Evolutionary conservation across 2,797 vertebrate genomes (phyloP).

Genomic region (Hippocampus kuda): DNA sequence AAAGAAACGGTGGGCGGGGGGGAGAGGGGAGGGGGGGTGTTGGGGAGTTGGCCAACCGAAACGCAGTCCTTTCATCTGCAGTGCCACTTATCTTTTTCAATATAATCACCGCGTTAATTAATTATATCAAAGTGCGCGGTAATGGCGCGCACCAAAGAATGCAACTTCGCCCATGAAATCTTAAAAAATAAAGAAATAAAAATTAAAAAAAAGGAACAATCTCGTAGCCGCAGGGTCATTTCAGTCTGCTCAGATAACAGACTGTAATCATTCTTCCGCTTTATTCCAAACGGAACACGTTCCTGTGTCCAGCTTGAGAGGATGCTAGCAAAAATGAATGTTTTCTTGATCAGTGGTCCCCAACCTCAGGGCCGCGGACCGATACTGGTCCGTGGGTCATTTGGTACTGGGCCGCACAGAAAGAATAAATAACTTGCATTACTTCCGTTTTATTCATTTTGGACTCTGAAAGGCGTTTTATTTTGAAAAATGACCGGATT

Average conservation of each 20-base stretch:
- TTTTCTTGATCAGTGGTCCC: not conserved
- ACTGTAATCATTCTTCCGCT: not conserved
- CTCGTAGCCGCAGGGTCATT: constrained; percentile 36
- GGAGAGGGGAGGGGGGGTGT: no score
- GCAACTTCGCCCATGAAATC: constrained; percentile 30
- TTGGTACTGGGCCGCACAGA: no score
- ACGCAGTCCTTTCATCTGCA: constrained; percentile 43
- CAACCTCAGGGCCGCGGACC: no score
- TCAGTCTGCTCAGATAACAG: constrained; percentile 13
- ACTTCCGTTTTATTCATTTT: no score
- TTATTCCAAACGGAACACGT: not conserved
- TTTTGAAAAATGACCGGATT: no score
- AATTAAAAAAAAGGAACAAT: constrained; percentile 29
- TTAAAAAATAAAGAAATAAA: not conserved
- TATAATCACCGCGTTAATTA: constrained; percentile 46
- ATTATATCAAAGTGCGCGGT: constrained; percentile 35
- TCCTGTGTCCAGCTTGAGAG: not conserved
- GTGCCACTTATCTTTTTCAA: constrained; percentile 39
- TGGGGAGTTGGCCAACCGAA: not conserved
- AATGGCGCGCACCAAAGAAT: constrained; percentile 38
- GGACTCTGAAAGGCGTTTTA: no score
- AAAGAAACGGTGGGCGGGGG: constrained; percentile 14
- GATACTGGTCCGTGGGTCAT: no score
- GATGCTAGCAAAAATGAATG: not conserved
- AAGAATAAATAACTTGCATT: no score